Base-by-base conservation (phyloP, 2,888 invertebrate genomes). In the Synergus umbraculus region DNA sequence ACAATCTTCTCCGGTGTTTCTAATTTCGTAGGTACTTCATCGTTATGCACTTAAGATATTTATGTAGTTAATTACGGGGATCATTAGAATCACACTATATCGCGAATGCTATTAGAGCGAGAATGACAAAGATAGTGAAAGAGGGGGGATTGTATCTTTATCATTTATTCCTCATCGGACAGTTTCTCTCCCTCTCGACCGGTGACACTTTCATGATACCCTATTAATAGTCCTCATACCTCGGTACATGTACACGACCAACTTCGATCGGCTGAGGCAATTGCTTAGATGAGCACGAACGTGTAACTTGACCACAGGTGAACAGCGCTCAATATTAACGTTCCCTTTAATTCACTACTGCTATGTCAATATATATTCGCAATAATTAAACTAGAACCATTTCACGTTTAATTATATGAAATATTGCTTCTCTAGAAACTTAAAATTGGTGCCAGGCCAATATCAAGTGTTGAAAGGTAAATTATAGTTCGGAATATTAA, bases 251-350 rank as follows among this genome's bases (percentile, higher is more conserved):
- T 54, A 54, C 9, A 73, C n/a, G 54, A 73, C 41, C 54, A 73
- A 73, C 18, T 73, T 54, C 73, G 73, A 54, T 73, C 37, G 73
- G 54, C 37, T 41, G 15, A 73, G 49, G 73, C 49, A 73, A 73
- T 73, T 54, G 54, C 73, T 73, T 54, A 73, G 54, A 73, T 73
- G 73, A 54, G 49, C 73, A 73, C 73, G 29, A 54, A 73, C 73
- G 73, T 73, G 73, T 15, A 73, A 73, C 73, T 73, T 73, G 54
- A 73, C 73, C 73, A 73, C 54, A 73, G 73, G 73, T 73, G 73
- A 73, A 73, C 54, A 73, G 29, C 41, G 54, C 54, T 73, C 54
- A 54, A 73, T 54, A 73, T 73, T 73, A 54, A 54, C 54, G 41
- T 73, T 54, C 73, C 54, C 54, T 54, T 54, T 73, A 54, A 73